A percentile compares a stretch with the other conserved stretches of the same genome.
phyloP scores from a whole-genome alignment of 2,888 invertebrate species.

The Augochlorella aurata region DNA sequence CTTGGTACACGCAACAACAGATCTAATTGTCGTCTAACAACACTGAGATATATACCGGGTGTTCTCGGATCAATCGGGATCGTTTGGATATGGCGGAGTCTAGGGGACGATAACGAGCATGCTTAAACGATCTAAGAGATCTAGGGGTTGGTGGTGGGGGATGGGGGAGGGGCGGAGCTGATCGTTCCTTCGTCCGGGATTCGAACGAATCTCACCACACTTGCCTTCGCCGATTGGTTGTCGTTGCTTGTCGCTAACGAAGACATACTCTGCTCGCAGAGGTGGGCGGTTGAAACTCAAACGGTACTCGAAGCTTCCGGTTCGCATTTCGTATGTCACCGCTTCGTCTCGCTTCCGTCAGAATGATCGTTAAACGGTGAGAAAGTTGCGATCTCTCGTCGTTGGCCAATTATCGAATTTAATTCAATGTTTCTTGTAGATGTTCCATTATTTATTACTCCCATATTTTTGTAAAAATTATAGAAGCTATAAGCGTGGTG shows the following conservation, averaged over 20 bases:
- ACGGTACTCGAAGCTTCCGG: neutral
- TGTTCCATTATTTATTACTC: no score
- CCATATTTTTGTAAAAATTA: no score
- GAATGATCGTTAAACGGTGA: neutral
- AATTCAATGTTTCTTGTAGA: neutral
- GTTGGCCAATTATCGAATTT: neutral
- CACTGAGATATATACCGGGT: conserved; percentile 37
- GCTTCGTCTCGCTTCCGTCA: neutral
- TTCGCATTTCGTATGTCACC: neutral
- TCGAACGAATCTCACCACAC: conserved; percentile 72
- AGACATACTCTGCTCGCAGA: conserved; percentile 23
- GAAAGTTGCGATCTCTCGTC: neutral
- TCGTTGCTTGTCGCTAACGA: conserved; percentile 77
- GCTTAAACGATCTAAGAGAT: conserved; percentile 49
- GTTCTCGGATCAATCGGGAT: neutral
- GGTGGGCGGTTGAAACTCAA: neutral
- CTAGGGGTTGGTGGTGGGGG: neutral
- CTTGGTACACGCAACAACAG: conserved; percentile 11
- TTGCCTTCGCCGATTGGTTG: conserved; percentile 81
- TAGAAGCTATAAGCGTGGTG: no score
- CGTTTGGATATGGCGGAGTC: neutral
- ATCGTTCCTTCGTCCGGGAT: conserved; percentile 1
- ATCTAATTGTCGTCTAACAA: conserved; percentile 39
- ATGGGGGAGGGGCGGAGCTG: neutral
- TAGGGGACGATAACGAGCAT: conserved; percentile 49